Percentiles rank a stretch among this genome's conserved stretches.
phyloP scores from a whole-genome alignment of 2,888 invertebrate species.

The Thecophora atra region DNA sequence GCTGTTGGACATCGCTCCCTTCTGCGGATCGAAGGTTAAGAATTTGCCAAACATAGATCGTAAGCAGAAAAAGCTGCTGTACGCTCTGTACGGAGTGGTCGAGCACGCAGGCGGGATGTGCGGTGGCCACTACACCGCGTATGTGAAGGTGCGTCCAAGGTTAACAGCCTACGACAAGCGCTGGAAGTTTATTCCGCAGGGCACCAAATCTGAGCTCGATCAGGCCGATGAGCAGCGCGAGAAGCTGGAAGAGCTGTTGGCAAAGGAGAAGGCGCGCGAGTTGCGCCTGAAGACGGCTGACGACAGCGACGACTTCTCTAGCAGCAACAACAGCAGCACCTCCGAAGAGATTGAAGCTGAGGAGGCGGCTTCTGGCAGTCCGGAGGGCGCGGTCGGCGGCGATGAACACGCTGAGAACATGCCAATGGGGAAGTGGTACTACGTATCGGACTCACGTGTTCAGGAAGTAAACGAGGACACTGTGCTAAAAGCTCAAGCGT shows the following conservation, averaged over 20 bases:
- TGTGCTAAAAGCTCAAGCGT: conserved; percentile 89
- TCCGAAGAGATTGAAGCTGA: conserved; percentile 57
- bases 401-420: conserved; percentile 56
- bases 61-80: conserved; percentile 77
- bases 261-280: conserved; percentile 61
- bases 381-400: conserved; percentile 63
- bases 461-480: conserved; percentile 80
- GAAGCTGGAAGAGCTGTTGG: conserved; percentile 63
- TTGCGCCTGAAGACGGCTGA: conserved; percentile 60
- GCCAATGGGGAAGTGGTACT: conserved; percentile 88
- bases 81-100: conserved; percentile 93
- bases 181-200: conserved; percentile 78
- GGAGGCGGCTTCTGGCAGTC: conserved; percentile 61
- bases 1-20: conserved; percentile 87
- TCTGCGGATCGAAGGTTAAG: conserved; percentile 77
- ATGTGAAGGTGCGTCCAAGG: conserved; percentile 84
- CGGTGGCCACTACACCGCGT: conserved; percentile 89
- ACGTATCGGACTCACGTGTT: conserved; percentile 90
- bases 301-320: conserved; percentile 69
- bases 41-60: conserved; percentile 72
- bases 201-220: conserved; percentile 69
- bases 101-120: conserved; percentile 93
- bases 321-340: conserved; percentile 68
- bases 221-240: conserved; percentile 67
- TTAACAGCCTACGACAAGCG: conserved; percentile 73